These are phyloP conservation scores for Diadegma fenestrale DNA, from an alignment of 2,888 invertebrate species.

Conservation along the genomic window DNA sequence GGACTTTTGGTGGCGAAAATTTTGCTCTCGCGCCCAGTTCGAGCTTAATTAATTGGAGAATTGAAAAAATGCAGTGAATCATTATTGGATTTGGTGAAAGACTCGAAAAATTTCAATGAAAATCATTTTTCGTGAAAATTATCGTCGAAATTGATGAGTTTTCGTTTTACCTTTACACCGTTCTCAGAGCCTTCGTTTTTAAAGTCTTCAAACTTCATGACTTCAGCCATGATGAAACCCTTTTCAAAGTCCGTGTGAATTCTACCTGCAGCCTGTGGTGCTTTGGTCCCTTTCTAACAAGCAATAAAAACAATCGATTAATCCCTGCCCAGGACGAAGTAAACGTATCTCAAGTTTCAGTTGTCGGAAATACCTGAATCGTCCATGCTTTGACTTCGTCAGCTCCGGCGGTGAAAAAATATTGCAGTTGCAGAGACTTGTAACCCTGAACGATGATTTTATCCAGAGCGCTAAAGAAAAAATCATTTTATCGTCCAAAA, in stretches of 20 bases:
- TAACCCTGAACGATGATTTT: conserved; percentile 99
- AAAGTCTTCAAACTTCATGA: conserved; percentile 99
- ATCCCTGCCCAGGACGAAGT: not conserved
- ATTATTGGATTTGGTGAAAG: not conserved
- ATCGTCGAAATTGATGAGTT: not conserved
- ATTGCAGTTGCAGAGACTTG: conserved; percentile 97
- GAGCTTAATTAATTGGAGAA: not conserved
- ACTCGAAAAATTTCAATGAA: not conserved
- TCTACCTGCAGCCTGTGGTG: conserved; percentile 98
- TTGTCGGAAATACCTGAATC: conserved; percentile 90
- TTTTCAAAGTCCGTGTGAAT: conserved; percentile 99
- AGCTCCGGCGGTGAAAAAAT: conserved; percentile 98
- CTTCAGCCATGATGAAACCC: conserved; percentile 99
- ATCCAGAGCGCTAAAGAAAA: conserved; percentile 91
- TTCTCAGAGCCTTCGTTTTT: conserved; percentile 97
- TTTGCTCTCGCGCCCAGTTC: not conserved
- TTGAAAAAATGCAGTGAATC: not conserved
- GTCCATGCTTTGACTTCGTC: conserved; percentile 99
- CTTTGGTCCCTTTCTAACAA: conserved; percentile 96
- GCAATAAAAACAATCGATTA: conserved; percentile 15
- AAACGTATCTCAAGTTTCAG: not conserved
- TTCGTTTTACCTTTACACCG: conserved; percentile 90
- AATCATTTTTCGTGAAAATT: not conserved
- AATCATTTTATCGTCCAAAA: not conserved
- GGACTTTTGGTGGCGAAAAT: not conserved